phyloP scores from a whole-genome alignment of 2,797 vertebrate genomes.

The Enteromius fasciolatus region DNA sequence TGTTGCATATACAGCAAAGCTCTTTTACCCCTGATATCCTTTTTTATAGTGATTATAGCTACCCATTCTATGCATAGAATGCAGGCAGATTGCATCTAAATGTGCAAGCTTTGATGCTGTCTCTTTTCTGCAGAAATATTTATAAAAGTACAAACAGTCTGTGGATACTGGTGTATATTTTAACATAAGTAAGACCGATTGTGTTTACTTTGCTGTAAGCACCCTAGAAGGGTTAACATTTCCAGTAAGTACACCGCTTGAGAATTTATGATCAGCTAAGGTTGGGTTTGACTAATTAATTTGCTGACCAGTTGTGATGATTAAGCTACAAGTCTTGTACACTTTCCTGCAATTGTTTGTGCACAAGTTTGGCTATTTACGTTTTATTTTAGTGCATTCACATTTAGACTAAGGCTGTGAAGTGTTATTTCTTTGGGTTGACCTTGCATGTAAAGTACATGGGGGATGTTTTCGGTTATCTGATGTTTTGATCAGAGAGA shows the following conservation, averaged over 20 bases:
- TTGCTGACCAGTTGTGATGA: constrained; percentile 24
- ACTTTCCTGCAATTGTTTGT: constrained; percentile 1
- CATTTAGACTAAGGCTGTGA: neutral
- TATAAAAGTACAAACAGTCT: constrained; percentile 4
- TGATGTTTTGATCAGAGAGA: neutral
- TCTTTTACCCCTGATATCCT: neutral
- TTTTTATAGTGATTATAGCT: neutral
- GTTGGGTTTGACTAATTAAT: neutral
- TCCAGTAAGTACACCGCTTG: constrained; percentile 1
- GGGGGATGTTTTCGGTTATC: neutral
- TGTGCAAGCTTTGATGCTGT: neutral
- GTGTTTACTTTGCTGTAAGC: constrained; percentile 26
- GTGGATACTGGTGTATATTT: neutral
- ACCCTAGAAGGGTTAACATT: constrained; percentile 5
- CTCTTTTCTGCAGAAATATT: neutral
- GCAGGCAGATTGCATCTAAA: constrained; percentile 13
- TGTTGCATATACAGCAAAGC: constrained; percentile 31
- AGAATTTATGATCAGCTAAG: neutral
- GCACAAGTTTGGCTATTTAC: neutral
- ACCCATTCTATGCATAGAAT: neutral
- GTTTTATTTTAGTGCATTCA: neutral
- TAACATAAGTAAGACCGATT: neutral
- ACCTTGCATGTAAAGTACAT: neutral
- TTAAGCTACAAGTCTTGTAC: neutral
- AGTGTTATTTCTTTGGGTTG: neutral